These are phyloP conservation scores for Lepeophtheirus nordmannii DNA, from an alignment of 2,888 invertebrate genomes.

Conservation along the genomic window DNA sequence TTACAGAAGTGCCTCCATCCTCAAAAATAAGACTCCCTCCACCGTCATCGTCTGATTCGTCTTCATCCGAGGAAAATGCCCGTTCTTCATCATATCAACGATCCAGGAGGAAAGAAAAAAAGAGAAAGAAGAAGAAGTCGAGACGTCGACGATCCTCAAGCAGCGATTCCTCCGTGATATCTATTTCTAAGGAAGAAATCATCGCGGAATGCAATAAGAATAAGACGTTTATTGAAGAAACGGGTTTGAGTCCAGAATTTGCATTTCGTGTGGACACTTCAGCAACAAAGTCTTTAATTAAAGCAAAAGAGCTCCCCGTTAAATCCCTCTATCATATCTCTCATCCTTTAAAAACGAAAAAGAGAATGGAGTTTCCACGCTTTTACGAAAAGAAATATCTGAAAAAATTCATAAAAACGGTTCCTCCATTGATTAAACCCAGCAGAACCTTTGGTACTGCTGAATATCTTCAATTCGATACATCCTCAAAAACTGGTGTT, in stretches of 20 bases:
- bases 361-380: neutral
- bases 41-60: neutral
- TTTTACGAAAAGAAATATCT: neutral
- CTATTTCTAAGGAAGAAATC: conserved; percentile 10
- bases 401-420: neutral
- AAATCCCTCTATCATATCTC: neutral
- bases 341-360: neutral
- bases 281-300: conserved; percentile 2
- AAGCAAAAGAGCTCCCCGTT: neutral
- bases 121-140: neutral
- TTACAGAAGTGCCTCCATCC: neutral
- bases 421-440: neutral
- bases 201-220: conserved; percentile 24
- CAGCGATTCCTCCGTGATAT: neutral
- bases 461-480: neutral
- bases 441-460: neutral
- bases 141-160: neutral
- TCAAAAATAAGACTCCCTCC: neutral
- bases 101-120: neutral
- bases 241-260: conserved; percentile 26
- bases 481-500: neutral
- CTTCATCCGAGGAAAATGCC: neutral
- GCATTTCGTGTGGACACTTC: conserved; percentile 25
- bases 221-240: conserved; percentile 26
- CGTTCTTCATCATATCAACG: neutral